These are phyloP conservation scores for Brachyistius frenatus DNA, from an alignment of 2,113 vertebrate genomes.

Conservation along the genomic window DNA sequence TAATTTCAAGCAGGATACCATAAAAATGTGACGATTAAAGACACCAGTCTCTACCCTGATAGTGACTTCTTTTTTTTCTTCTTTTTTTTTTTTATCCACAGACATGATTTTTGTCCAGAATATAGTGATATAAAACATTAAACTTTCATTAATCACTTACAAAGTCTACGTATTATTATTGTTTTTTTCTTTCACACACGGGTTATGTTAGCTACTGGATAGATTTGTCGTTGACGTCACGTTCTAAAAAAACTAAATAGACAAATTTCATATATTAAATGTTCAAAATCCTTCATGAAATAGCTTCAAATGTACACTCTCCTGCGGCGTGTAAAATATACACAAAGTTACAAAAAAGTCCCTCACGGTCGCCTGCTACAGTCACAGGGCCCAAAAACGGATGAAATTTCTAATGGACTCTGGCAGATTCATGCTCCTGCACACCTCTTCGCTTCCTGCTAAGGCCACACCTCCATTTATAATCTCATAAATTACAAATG, in stretches of 20 bases:
- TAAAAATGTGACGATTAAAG: constrained; percentile 77
- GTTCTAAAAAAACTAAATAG: constrained; percentile 83
- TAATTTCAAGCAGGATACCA: constrained; percentile 78
- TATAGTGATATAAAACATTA: constrained; percentile 80
- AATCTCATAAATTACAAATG: constrained; percentile 49
- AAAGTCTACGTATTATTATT: constrained; percentile 67
- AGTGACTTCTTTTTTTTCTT: constrained; percentile 33
- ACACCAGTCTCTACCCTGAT: constrained; percentile 68
- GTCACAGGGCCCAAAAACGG: constrained; percentile 35
- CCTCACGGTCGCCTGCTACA: constrained; percentile 59
- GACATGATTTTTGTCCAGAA: constrained; percentile 70
- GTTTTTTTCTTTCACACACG: constrained; percentile 71
- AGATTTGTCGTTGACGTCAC: constrained; percentile 75
- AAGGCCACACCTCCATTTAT: constrained; percentile 63
- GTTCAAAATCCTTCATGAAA: constrained; percentile 86
- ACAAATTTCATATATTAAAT: constrained; percentile 88
- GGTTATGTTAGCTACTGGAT: constrained; percentile 79
- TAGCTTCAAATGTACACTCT: constrained; percentile 82
- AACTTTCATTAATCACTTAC: constrained; percentile 77
- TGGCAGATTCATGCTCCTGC: no score
- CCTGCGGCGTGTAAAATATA: constrained; percentile 81
- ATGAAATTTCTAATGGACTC: no score
- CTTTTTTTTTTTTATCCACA: constrained; percentile 50
- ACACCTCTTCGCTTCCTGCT: background rate
- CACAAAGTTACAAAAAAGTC: constrained; percentile 79